phyloP scores from a whole-genome alignment of 1,140 invertebrate species.

The Hypothenemus hampei region DNA sequence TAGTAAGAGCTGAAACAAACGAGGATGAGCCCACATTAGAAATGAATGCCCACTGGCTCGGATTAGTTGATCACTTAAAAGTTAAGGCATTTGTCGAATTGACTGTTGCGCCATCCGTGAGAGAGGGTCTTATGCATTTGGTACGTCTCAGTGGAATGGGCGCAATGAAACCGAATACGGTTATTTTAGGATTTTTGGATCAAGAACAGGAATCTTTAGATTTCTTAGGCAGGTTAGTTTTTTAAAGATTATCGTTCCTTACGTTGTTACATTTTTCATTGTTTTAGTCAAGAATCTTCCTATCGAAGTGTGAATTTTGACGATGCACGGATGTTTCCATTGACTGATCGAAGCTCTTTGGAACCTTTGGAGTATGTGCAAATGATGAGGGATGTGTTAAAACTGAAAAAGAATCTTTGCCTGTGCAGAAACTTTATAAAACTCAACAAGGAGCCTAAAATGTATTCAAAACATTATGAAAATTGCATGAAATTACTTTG shows the following conservation, averaged over 20 bases:
- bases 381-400: slow-evolving; percentile 80
- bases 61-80: slow-evolving; percentile 46
- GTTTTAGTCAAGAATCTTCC: slow-evolving; percentile 44
- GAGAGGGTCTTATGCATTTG: slow-evolving; percentile 89
- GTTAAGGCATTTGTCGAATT: slow-evolving; percentile 97
- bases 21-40: slow-evolving; percentile 55
- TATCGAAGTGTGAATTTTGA: slow-evolving; percentile 45
- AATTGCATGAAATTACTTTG: not conserved
- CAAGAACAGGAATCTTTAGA: slow-evolving; percentile 64
- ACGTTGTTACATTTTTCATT: not conserved
- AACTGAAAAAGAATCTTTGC: slow-evolving; percentile 93
- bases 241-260: not conserved
- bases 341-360: slow-evolving; percentile 40
- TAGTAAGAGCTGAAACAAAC: slow-evolving; percentile 54
- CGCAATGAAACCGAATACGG: slow-evolving; percentile 98
- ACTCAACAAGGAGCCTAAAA: slow-evolving; percentile 70
- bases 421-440: slow-evolving; percentile 86
- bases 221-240: slow-evolving; percentile 59
- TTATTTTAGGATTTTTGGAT: slow-evolving; percentile 87
- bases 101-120: slow-evolving; percentile 77
- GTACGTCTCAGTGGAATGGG: slow-evolving; percentile 90
- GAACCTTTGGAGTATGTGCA: slow-evolving; percentile 75
- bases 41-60: slow-evolving; percentile 82
- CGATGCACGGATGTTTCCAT: slow-evolving; percentile 46
- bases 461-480: slow-evolving; percentile 46